These are phyloP conservation scores for Corythornis madagascariensis DNA, from an alignment of 2,113 vertebrate species.

Conservation along the genomic window DNA sequence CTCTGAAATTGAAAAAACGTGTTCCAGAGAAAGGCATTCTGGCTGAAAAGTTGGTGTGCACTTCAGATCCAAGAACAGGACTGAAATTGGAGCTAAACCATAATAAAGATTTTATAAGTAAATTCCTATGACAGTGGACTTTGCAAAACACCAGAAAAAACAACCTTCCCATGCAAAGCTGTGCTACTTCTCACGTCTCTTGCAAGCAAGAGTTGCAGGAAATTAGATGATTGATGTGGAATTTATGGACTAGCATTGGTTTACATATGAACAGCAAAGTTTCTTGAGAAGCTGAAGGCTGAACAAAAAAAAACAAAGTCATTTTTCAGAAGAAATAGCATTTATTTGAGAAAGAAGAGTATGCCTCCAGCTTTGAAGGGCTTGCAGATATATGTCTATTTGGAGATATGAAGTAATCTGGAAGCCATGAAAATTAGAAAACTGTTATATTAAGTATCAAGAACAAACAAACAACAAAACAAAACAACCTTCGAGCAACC, in stretches of 20 bases:
- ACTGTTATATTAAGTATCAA: neutral
- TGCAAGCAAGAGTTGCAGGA: neutral
- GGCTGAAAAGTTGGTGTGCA: neutral
- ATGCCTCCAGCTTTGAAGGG: neutral
- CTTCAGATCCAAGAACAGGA: constrained; percentile 52
- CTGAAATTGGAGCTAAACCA: constrained; percentile 48
- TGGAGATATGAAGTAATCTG: neutral
- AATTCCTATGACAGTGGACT: constrained; percentile 28
- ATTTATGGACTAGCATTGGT: neutral
- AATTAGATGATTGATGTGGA: neutral
- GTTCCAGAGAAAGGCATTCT: constrained; percentile 45
- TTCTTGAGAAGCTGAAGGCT: neutral
- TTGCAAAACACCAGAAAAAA: constrained; percentile 23
- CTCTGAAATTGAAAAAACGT: constrained; percentile 40
- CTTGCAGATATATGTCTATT: neutral
- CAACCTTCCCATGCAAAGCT: constrained; percentile 2
- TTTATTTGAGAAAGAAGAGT: neutral
- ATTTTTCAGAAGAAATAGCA: neutral
- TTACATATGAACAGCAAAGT: neutral
- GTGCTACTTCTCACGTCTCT: neutral
- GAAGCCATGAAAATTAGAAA: neutral
- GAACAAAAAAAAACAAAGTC: neutral
- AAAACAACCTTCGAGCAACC: neutral
- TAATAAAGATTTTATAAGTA: constrained; percentile 54
- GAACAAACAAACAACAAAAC: neutral